Evolutionary conservation across 2,113 vertebrate genomes (phyloP), one percentile per base, ranked within the genome.

Genomic region (Trichomycterus rosablanca): DNA sequence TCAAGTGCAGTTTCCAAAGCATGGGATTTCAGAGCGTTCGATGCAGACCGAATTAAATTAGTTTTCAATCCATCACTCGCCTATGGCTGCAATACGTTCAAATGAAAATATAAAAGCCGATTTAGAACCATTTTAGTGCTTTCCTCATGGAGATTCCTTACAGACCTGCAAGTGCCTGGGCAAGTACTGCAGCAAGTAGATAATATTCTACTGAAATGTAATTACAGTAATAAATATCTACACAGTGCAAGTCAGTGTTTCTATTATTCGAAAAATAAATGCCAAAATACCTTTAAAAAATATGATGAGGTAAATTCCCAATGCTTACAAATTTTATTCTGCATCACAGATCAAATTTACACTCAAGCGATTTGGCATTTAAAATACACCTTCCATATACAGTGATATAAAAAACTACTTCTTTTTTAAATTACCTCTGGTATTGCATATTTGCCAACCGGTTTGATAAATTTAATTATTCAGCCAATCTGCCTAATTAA

Each of bases 31-130:
- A 15, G 20, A 12, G 22, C 28, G 10, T 37, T 49, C 42, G 18
- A 7, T 55, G 51, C 42, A 51, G 56, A 62, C 51, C 58, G 39
- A 51, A 66, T 71, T 30, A 42, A n/a, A n/a, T n/a, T 20, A 37
- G 51, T 50, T 51, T 71, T 56, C 63, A 57, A 45, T 61, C 54
- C 52, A 50, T 42, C 69, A 35, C 11, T 46, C 16, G 26, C 42
- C 40, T 23, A 7, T 23, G 40, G 43, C 35, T 42, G 3, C 30
- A 61, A 39, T 19, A 28, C 23, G 45, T 53, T 37, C 28, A 22
- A 44, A 35, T 24, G 32, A 67, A 37, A 39, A 49, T 37, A 20
- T n/a, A 35, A 40, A 19, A 56, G 20, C 0, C 0, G 26, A n/a
- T 49, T 57, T 39, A 5, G 11, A 22, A 11, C 16, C 1, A 51